These are phyloP conservation scores for Stercorarius parasiticus DNA, from an alignment of 2,113 vertebrate genomes.

Conservation along the genomic window DNA sequence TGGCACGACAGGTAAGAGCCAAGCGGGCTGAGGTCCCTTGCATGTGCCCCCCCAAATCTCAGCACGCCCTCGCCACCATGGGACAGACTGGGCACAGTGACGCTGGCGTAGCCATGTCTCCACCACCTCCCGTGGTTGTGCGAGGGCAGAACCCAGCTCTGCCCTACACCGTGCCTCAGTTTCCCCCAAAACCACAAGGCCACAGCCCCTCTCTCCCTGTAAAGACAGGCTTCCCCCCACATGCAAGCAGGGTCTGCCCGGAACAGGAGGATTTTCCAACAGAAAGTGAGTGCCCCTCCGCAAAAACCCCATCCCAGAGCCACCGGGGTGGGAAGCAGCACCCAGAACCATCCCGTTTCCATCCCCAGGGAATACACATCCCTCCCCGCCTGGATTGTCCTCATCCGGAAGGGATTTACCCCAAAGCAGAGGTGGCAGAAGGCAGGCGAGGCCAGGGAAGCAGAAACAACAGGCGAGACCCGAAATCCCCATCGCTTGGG, in stretches of 20 bases:
- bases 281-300: background rate
- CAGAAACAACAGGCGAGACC: background rate
- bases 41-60: fast-evolving
- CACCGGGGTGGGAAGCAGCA: background rate
- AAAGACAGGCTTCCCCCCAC: background rate
- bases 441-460: background rate
- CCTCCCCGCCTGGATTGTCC: background rate
- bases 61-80: fast-evolving
- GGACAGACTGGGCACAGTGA: background rate
- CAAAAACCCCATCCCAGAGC: background rate
- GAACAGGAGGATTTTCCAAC: background rate
- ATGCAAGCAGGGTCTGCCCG: background rate
- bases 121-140: fast-evolving
- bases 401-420: background rate
- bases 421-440: background rate
- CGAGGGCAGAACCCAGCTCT: background rate
- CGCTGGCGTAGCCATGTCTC: fast-evolving
- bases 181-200: background rate
- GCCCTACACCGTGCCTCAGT: background rate
- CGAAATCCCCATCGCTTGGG: background rate
- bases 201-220: fast-evolving
- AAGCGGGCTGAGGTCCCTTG: background rate
- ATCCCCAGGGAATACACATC: fast-evolving
- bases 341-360: background rate
- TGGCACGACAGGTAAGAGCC: background rate